Percentiles rank a stretch among this genome's conserved stretches.
phyloP scores from a whole-genome alignment of 1,140 invertebrate species.

The Anthonomus grandis region DNA sequence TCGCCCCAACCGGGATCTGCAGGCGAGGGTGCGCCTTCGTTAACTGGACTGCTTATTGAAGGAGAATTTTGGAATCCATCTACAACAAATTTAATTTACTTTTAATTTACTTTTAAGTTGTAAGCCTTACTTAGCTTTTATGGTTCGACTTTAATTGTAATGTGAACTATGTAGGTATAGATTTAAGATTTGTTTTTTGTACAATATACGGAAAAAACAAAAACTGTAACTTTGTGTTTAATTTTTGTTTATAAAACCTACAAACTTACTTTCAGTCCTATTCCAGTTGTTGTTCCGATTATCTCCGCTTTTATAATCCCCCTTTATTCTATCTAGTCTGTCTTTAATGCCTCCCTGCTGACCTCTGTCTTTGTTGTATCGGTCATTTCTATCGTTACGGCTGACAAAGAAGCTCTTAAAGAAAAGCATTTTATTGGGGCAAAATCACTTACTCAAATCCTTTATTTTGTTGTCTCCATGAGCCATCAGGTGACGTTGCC shows the following conservation, averaged over 20 bases:
- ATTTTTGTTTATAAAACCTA: too few species aligned
- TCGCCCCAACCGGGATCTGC: not conserved
- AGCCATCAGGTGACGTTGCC: conserved; percentile 18
- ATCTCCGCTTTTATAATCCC: conserved; percentile 1
- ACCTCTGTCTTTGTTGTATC: conserved; percentile 8
- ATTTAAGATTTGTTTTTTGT: too few species aligned
- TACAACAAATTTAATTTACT: too few species aligned
- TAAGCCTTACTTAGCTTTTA: too few species aligned
- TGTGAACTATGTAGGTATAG: too few species aligned
- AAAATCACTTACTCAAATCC: conserved; percentile 30
- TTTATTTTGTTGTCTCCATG: conserved; percentile 39
- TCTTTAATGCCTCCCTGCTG: conserved; percentile 1
- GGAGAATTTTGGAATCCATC: not conserved
- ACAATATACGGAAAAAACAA: too few species aligned
- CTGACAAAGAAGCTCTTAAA: not conserved
- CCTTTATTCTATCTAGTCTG: not conserved
- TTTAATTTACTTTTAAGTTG: too few species aligned
- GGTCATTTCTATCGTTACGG: conserved; percentile 13
- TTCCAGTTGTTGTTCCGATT: conserved; percentile 21
- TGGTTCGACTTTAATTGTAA: too few species aligned
- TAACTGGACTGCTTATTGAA: not conserved
- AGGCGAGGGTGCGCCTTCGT: not conserved
- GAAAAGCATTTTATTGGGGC: not conserved
- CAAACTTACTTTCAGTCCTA: conserved; percentile 14
- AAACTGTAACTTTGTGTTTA: too few species aligned